Evolutionary conservation across 1,140 invertebrate species (phyloP), one percentile per base, ranked within the genome.

Genomic region (Apis mellifera): DNA sequence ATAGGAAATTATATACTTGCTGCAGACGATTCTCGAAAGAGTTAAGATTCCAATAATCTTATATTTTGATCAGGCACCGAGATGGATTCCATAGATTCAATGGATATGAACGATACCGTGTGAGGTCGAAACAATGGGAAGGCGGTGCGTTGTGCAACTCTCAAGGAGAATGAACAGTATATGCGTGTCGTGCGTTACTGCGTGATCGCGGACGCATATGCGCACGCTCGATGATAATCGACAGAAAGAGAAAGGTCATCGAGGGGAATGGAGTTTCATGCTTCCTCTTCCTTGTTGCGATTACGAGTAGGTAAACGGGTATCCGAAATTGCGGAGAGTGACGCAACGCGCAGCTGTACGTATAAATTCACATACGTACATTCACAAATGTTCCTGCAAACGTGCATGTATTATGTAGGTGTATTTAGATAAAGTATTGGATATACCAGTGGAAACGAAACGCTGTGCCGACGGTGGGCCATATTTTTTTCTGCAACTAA

Each of bases 161-260:
- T 50, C 72, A 76, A 76, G 79, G 79, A 68, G 79, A 82, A 74
- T 54, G 48, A 68, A 48, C 50, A 2, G 59, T 54, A 80, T 13
- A 62, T 62, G 79, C 73, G 72, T 82, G 72, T 76, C 42, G 60
- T 80, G 82, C 80, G 75, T 81, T 86, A 50, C 83, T 72, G 74
- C 74, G 76, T 83, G 62, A 66, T 52, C 73, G 60, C 65, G 57
- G 48, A 62, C 74, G 52, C 52, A 75, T 82, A 78, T 78, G 80
- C 80, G 80, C 77, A 57, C 76, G 81, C 82, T 72, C 71, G 72
- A 84, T 62, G 76, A 78, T 84, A 86, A 77, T 87, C 78, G 71
- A 76, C 52, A 75, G 66, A 88, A 86, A 86, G 72, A 77, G 78
- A 78, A 78, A 88, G 84, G 78, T 89, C 87, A 88, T 88, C 76